Percentiles rank a stretch among this genome's conserved stretches.
Conservation (phyloP, 2,113 vertebrate species). For the Guaruba guarouba region DNA sequence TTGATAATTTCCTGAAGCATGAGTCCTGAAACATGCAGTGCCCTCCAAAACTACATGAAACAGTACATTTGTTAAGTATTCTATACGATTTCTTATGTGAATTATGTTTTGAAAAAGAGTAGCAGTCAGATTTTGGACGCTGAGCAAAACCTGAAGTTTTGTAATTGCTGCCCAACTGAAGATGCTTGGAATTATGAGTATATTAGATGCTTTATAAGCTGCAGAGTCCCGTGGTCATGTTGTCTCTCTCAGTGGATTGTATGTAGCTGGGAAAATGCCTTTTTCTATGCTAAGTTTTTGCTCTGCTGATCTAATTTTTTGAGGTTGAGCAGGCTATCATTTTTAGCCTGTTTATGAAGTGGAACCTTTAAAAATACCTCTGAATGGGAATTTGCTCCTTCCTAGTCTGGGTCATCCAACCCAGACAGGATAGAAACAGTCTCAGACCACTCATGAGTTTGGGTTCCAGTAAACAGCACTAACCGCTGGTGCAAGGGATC, state of each 20-base stretch:
- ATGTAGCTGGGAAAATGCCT: background rate
- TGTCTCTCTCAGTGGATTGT: background rate
- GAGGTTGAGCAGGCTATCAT: background rate
- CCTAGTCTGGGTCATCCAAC: background rate
- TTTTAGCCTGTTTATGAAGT: constrained; percentile 39
- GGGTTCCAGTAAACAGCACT: constrained; percentile 3
- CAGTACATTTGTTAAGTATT: background rate
- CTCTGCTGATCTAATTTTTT: constrained; percentile 23
- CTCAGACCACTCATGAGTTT: background rate
- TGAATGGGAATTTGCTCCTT: constrained; percentile 16
- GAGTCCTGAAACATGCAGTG: background rate
- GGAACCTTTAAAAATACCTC: constrained; percentile 60
- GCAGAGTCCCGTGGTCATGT: background rate
- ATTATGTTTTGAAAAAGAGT: background rate
- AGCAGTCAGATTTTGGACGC: background rate
- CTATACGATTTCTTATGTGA: background rate
- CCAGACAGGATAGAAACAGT: background rate
- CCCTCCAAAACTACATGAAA: background rate
- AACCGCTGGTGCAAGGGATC: background rate
- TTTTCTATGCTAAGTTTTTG: background rate
- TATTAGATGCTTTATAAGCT: background rate
- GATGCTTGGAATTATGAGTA: background rate
- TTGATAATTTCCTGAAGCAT: background rate
- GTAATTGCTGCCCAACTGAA: background rate
- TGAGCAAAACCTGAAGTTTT: background rate